Evolutionary conservation across 2,797 vertebrate species (phyloP).

Genomic region (Mycteria americana): DNA sequence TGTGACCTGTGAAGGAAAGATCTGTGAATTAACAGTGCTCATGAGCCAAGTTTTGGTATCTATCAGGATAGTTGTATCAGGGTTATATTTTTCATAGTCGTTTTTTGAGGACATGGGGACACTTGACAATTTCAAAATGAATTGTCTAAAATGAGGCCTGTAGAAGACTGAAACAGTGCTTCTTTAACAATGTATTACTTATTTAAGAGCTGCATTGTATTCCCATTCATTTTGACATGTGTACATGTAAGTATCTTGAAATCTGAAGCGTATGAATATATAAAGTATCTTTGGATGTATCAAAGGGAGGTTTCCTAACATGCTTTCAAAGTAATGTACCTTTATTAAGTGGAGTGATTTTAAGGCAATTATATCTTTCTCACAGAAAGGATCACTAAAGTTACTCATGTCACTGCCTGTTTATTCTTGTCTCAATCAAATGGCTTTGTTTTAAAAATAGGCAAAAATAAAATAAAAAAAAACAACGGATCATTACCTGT

Average conservation of each 20-base stretch:
- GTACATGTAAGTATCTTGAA: not conserved
- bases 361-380: not conserved
- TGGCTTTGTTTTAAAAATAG: not conserved
- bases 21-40: not conserved
- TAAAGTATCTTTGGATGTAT: not conserved
- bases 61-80: not conserved
- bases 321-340: not conserved
- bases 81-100: not conserved
- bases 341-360: not conserved
- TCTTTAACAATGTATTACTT: not conserved
- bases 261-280: not conserved
- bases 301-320: not conserved
- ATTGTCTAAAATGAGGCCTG: not conserved
- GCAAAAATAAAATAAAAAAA: not conserved
- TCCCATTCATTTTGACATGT: not conserved
- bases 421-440: not conserved
- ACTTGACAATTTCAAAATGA: not conserved
- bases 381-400: not conserved
- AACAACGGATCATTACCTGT: accelerated
- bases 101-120: not conserved
- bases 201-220: not conserved
- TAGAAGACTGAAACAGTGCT: not conserved
- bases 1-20: not conserved
- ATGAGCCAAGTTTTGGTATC: not conserved
- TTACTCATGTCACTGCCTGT: not conserved